Percentiles rank a stretch among this genome's conserved stretches.
These are phyloP conservation scores for Caenorhabditis sp. DNA, from an alignment of 2,888 invertebrate species.

Conservation along the genomic window DNA sequence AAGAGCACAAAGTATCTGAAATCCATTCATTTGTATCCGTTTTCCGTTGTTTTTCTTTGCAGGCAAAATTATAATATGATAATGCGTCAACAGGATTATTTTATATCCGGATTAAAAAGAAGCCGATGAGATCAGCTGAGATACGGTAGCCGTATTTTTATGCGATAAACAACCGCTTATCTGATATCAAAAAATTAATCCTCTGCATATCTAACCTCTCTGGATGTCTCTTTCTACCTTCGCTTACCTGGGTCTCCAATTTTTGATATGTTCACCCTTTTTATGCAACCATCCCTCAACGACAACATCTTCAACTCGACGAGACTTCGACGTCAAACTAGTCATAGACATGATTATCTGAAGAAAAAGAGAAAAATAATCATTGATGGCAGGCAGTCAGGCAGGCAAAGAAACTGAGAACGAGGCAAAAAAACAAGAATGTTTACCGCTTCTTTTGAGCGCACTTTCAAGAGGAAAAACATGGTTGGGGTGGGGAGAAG, in stretches of 20 bases:
- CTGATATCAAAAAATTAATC: background rate
- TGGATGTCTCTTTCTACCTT: background rate
- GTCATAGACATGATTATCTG: slow-evolving; percentile 50
- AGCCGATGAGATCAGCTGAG: no score
- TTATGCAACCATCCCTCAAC: slow-evolving; percentile 96
- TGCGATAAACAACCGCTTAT: background rate
- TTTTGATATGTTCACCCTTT: slow-evolving; percentile 96
- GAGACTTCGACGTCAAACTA: slow-evolving; percentile 46
- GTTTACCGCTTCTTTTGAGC: background rate
- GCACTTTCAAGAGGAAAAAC: background rate
- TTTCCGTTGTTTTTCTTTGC: no score
- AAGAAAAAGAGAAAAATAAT: background rate
- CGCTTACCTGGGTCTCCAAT: slow-evolving; percentile 85
- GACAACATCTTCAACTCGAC: slow-evolving; percentile 75
- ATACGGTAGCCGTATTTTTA: background rate
- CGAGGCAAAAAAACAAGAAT: background rate
- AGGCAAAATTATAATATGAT: no score
- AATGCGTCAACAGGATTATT: no score
- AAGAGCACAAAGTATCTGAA: slow-evolving; percentile 88
- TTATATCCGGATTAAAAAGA: no score
- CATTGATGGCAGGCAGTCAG: no score
- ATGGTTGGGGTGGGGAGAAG: background rate
- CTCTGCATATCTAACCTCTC: background rate
- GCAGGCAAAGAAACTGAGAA: background rate
- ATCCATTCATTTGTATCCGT: no score